Percentiles rank a stretch among this genome's conserved stretches.
Evolutionary conservation across 2,113 vertebrate species (phyloP).

Genomic region (Platycercus adscitus): DNA sequence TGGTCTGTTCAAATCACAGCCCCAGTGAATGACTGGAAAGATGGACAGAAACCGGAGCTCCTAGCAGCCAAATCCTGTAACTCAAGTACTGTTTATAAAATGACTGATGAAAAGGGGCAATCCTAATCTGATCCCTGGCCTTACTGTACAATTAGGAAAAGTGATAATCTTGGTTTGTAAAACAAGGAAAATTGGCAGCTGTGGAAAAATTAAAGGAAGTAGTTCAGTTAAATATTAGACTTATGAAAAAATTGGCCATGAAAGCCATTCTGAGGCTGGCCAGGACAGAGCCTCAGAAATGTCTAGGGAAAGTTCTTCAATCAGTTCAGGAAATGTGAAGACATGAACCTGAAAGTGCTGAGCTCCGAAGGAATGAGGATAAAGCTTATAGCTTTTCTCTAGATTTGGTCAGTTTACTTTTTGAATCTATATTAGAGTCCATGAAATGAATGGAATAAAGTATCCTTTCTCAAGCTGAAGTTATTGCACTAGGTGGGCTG

Average conservation of each 20-base stretch:
- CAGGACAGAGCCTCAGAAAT: conserved; percentile 9
- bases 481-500: conserved; percentile 7
- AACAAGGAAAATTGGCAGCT: conserved; percentile 56
- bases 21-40: background rate
- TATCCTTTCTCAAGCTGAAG: background rate
- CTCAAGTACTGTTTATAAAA: background rate
- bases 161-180: conserved; percentile 59
- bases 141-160: conserved; percentile 39
- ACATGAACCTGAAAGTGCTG: conserved; percentile 61
- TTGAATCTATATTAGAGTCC: background rate
- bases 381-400: conserved; percentile 59
- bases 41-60: conserved; percentile 23
- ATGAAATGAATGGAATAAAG: conserved; percentile 17
- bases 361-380: conserved; percentile 47
- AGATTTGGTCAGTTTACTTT: conserved; percentile 55
- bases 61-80: conserved; percentile 37
- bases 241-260: conserved; percentile 43
- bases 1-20: background rate
- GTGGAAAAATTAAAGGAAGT: conserved; percentile 57
- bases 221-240: conserved; percentile 40
- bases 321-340: conserved; percentile 51
- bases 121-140: conserved; percentile 47
- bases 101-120: conserved; percentile 43
- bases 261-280: conserved; percentile 1
- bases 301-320: conserved; percentile 53